phyloP scores from a whole-genome alignment of 2,888 invertebrate genomes.

The Ferdinandea cuprea region DNA sequence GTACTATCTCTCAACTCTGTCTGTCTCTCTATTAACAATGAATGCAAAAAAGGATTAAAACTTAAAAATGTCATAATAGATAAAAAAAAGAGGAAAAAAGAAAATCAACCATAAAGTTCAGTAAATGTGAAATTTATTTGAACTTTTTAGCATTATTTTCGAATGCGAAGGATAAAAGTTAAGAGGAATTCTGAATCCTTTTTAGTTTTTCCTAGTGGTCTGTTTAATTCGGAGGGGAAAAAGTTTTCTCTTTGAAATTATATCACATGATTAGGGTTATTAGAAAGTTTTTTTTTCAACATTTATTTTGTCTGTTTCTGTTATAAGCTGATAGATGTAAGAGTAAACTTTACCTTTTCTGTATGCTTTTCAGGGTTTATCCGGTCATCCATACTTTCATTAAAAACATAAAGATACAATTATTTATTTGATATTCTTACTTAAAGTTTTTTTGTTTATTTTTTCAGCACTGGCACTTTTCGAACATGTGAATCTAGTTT shows the following conservation, averaged over 20 bases:
- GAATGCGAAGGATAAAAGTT: background rate
- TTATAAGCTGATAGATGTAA: background rate
- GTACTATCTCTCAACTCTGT: background rate
- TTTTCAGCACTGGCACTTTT: slow-evolving; percentile 96
- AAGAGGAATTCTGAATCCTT: background rate
- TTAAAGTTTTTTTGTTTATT: slow-evolving; percentile 11
- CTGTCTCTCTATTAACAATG: slow-evolving; percentile 45
- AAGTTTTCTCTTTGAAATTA: slow-evolving; percentile 37
- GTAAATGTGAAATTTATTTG: background rate
- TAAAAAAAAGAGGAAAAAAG: slow-evolving; percentile 26
- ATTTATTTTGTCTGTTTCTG: background rate
- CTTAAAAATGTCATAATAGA: slow-evolving; percentile 57
- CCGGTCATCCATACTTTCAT: background rate
- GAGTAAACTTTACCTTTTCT: background rate
- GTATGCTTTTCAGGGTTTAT: background rate
- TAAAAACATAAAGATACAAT: background rate
- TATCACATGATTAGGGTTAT: slow-evolving; percentile 44
- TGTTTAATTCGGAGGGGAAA: slow-evolving; percentile 35
- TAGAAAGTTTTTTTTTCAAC: slow-evolving; percentile 30
- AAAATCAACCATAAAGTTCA: background rate
- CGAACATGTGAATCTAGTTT: slow-evolving; percentile 99
- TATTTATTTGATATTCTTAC: slow-evolving; percentile 24
- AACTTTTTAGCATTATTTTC: background rate
- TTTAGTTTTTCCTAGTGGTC: slow-evolving; percentile 3
- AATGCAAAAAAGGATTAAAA: slow-evolving; percentile 60